Percentiles rank a stretch among this genome's conserved stretches.
Conservation (phyloP, 1,140 invertebrate genomes). For the Druon quercuslanigerum region DNA sequence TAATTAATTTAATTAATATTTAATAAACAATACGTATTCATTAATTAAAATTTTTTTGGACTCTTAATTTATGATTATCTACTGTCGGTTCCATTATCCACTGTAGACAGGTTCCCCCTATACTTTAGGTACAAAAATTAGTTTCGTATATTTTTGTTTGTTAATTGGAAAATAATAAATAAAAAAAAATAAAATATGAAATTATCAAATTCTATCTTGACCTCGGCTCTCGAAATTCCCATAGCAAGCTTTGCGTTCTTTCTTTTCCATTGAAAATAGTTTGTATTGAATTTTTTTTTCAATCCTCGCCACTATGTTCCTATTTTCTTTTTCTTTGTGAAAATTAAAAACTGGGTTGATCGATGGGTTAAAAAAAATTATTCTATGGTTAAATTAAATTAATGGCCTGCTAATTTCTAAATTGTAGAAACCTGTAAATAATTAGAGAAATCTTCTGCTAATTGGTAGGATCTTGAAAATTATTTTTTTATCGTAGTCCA, state of each 20-base stretch:
- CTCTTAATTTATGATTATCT: too few species aligned
- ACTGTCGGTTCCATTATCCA: too few species aligned
- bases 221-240: slow-evolving; percentile 21
- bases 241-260: slow-evolving; percentile 22
- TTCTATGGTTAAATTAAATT: background rate
- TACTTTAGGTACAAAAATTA: background rate
- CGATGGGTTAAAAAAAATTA: slow-evolving; percentile 32
- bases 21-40: too few species aligned
- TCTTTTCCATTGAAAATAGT: slow-evolving; percentile 26
- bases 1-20: too few species aligned
- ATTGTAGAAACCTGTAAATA: too few species aligned
- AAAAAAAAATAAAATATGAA: too few species aligned
- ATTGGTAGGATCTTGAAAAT: too few species aligned
- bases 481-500: too few species aligned
- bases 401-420: too few species aligned
- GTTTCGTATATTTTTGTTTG: background rate
- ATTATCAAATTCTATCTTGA: slow-evolving; percentile 6
- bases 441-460: too few species aligned
- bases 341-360: background rate
- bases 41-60: too few species aligned
- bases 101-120: too few species aligned
- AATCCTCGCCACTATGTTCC: slow-evolving; percentile 5
- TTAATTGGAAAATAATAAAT: background rate
- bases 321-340: background rate
- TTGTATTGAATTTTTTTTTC: slow-evolving; percentile 18